Evolutionary conservation across 1,140 invertebrate species (phyloP), one percentile per base, ranked within the genome.

Genomic region (Thalassaphorura encarpata): DNA sequence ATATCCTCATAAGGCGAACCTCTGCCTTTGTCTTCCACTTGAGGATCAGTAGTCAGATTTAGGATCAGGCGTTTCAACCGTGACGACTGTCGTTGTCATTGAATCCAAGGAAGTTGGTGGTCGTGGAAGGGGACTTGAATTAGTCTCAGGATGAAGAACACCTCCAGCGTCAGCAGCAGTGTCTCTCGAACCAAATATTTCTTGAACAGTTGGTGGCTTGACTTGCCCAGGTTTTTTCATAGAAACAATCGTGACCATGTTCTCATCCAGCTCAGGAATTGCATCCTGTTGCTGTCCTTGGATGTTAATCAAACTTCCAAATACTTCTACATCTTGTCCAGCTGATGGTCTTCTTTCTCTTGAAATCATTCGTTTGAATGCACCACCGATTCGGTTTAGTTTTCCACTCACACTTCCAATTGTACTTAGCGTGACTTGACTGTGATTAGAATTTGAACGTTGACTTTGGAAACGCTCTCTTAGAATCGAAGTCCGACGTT

Each of bases 211-310:
- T 21, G 45, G 45, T 18, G 11, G 24, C 45, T 47, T 21, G 13
- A 19, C 21, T 27, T 61, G 36, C 74, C 73, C 18, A 15, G 24
- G 21, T 21, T 43, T 11, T 21, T 21, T 13, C 41, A 6, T 11
- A 43, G 45, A 47, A 5, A 47, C 45, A 27, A 47, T 19, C 13
- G 45, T 47, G 5, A 47, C 45, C 24, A 47, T 8, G 24, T 47
- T 47, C 24, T 47, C 45, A 27, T 47, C 45, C 18, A 47, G 24
- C 24, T 47, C 45, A 26, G 45, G 45, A 18, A 47, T 47, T 19
- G 45, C 19, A 19, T 47, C 45, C 11, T 19, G 11, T 36, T n/a
- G n/a, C n/a, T n/a, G n/a, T n/a, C n/a, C n/a, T n/a, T n/a, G n/a
- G 19, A 47, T 26, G 26, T 47, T 47, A 26, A 24, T 8, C 23